Conservation (phyloP, 2,113 vertebrate species). For the Macquaria australasica region DNA sequence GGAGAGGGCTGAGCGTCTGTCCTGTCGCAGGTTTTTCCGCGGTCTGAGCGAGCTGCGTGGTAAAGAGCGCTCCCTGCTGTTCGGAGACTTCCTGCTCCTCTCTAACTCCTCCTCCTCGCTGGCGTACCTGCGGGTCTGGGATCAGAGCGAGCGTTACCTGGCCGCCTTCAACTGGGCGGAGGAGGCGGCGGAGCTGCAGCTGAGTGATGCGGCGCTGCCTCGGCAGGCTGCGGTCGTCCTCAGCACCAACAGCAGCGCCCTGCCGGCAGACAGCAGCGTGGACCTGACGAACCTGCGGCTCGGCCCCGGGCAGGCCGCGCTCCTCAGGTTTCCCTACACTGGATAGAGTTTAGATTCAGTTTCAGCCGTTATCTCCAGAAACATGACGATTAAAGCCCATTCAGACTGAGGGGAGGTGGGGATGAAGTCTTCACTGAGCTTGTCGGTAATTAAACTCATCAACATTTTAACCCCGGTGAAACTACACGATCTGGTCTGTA, state of each 20-base stretch:
- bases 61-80: slow-evolving; percentile 87
- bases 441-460: too few relatives aligned
- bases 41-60: slow-evolving; percentile 80
- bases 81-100: slow-evolving; percentile 81
- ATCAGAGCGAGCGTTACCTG: slow-evolving; percentile 88
- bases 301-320: slow-evolving; percentile 78
- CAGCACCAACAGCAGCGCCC: slow-evolving; percentile 72
- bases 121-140: slow-evolving; percentile 87
- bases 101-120: slow-evolving; percentile 58
- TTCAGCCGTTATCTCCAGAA: neutral
- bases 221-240: slow-evolving; percentile 64
- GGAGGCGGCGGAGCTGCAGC: neutral
- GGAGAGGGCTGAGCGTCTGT: slow-evolving; percentile 26
- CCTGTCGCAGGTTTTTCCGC: slow-evolving; percentile 75
- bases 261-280: slow-evolving; percentile 40
- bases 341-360: slow-evolving; percentile 60
- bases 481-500: too few relatives aligned
- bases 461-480: too few relatives aligned
- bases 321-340: slow-evolving; percentile 84
- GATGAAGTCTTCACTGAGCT: too few relatives aligned
- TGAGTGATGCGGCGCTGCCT: slow-evolving; percentile 59
- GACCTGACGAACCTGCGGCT: slow-evolving; percentile 72
- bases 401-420: neutral
- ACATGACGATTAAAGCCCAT: neutral
- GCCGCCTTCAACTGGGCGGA: slow-evolving; percentile 85